phyloP scores from a whole-genome alignment of 1,140 invertebrate genomes.

The Cotesia glomerata region DNA sequence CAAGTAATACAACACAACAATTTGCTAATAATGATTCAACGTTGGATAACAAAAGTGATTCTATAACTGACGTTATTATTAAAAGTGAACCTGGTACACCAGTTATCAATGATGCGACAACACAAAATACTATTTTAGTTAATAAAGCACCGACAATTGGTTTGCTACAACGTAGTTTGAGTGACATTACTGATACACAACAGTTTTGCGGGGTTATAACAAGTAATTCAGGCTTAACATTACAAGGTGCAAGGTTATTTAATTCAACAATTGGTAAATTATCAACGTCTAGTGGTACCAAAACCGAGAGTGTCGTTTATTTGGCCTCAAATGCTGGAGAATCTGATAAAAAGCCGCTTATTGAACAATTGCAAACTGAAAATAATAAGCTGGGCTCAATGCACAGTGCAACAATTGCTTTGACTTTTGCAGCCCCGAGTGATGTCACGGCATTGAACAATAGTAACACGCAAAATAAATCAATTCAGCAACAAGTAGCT shows the following conservation, averaged over 20 bases:
- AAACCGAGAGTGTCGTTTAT: slow-evolving; percentile 53
- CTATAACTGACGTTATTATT: slow-evolving; percentile 30
- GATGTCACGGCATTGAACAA: slow-evolving; percentile 43
- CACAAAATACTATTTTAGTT: slow-evolving; percentile 49
- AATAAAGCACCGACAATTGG: slow-evolving; percentile 54
- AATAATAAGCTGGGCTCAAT: slow-evolving; percentile 38
- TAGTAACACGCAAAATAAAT: slow-evolving; percentile 33
- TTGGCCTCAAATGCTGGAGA: slow-evolving; percentile 38
- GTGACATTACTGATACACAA: slow-evolving; percentile 46
- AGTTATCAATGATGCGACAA: slow-evolving; percentile 21
- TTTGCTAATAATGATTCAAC: slow-evolving; percentile 39
- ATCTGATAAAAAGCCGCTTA: slow-evolving; percentile 48
- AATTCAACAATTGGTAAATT: slow-evolving; percentile 57
- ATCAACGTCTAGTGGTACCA: slow-evolving; percentile 35
- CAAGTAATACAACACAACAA: slow-evolving; percentile 31
- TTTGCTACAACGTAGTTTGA: slow-evolving; percentile 50
- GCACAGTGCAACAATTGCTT: slow-evolving; percentile 48
- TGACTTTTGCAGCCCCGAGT: slow-evolving; percentile 49
- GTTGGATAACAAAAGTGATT: slow-evolving; percentile 28
- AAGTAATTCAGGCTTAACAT: slow-evolving; percentile 53
- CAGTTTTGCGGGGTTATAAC: slow-evolving; percentile 60
- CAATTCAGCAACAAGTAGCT: not conserved
- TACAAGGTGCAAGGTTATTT: slow-evolving; percentile 54
- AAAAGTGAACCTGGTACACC: slow-evolving; percentile 32
- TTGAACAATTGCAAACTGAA: slow-evolving; percentile 41